A percentile compares a stretch with the other conserved stretches of the same genome.
phyloP scores from a whole-genome alignment of 64 coral and sea anemone genomes.

The Pocillopora verrucosa region DNA sequence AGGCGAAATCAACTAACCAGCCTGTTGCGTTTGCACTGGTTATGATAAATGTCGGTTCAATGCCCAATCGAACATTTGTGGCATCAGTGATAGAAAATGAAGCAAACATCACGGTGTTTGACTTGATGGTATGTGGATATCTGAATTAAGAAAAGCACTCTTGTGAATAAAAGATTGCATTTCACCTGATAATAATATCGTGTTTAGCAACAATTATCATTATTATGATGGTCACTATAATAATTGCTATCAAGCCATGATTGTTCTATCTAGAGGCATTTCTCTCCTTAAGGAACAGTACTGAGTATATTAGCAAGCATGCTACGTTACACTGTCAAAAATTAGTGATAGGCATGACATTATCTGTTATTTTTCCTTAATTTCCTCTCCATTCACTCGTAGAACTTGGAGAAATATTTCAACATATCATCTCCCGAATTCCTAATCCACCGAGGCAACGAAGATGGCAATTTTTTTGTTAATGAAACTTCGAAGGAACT shows the following conservation, averaged over 20 bases:
- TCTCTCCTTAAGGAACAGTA: no score
- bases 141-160: neutral
- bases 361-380: neutral
- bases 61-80: conserved; percentile 50
- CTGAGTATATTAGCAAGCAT: no score
- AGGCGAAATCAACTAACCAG: conserved; percentile 58
- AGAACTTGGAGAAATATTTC: conserved; percentile 58
- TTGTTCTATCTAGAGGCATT: no score
- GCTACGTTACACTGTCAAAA: no score
- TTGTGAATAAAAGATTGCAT: no score
- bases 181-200: no score
- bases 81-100: conserved; percentile 53
- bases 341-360: neutral
- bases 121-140: conserved; percentile 20
- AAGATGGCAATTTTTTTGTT: conserved; percentile 37
- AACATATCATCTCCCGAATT: conserved; percentile 48
- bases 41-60: conserved; percentile 49
- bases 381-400: neutral
- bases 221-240: no score
- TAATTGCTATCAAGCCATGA: no score
- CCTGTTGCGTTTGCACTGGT: conserved; percentile 59
- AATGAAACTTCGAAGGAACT: conserved; percentile 47
- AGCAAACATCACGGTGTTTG: conserved; percentile 25
- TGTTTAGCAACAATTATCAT: no score
- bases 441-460: conserved; percentile 32